Evolutionary conservation across 37 sponge, comb jelly and placozoan genomes (phyloP), one percentile per base, ranked within the genome.

Genomic region (Spongilla lacustris): DNA sequence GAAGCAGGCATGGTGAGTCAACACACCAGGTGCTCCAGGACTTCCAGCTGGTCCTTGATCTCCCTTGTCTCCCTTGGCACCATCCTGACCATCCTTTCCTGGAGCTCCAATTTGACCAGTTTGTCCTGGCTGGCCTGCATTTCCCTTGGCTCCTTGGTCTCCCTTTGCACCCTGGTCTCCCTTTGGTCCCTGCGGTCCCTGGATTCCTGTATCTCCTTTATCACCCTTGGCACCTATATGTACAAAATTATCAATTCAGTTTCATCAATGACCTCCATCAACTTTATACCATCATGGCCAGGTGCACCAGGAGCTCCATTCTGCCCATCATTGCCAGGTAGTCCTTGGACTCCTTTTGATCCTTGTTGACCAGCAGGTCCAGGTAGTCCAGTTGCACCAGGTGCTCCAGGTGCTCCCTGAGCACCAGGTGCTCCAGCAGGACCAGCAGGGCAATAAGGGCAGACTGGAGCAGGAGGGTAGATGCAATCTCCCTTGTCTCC

Each of bases 401-500:
- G 66, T 66, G 28, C 31, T 76, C 46, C 28, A 71, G 36, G 8
- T 73, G 28, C 3, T 68, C 33, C 50, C 37, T 80, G 26, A 66
- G 86, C 83, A 71, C 87, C 91, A 36, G 91, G 91, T 58, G 76
- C 29, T 77, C 94, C 94, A n/a, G 83, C 81, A 11, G 79, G 71
- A 32, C 94, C 94, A 70, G 90, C 71, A 75, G 76, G 71, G 22
- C 94, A 90, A 32, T 67, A 41, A 41, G 90, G 75, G 5, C 94
- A 90, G 2, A 71, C 30, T 14, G 71, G 70, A 0, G 90, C 88
- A 50, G 50, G 38, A 4, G 71, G 74, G 26, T 90, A 58, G 58
- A 58, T 13, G 19, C 58, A 58, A 69, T 79, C 36, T 70, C 89
- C 89, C 50, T 84, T 70, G 27, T 26, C 31, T 32, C 85, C 90